Evolutionary conservation across 2,113 vertebrate genomes (phyloP).

Genomic region (Ceyx margarethae): DNA sequence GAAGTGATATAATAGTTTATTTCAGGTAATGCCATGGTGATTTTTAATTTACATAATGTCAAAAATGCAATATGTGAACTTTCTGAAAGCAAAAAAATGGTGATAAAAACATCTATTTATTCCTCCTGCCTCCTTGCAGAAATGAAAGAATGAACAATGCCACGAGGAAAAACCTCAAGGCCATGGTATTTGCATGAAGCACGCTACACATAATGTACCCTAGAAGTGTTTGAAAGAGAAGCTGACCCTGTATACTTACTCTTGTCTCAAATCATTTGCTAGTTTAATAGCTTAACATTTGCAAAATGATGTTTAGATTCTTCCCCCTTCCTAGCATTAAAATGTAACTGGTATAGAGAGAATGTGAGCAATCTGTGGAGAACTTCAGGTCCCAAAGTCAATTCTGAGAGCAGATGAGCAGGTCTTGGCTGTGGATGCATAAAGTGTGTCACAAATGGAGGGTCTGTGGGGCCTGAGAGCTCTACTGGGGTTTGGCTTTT

Average conservation of each 20-base stretch:
- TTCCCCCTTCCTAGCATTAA: constrained; percentile 6
- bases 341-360: not conserved
- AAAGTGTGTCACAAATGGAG: accelerated
- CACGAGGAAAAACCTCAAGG: constrained; percentile 43
- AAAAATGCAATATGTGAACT: constrained; percentile 55
- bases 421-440: not conserved
- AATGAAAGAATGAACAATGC: constrained; percentile 34
- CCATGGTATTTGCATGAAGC: constrained; percentile 12
- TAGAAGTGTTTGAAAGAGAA: constrained; percentile 40
- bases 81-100: constrained; percentile 50
- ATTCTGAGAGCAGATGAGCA: not conserved
- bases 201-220: constrained; percentile 20
- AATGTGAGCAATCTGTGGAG: not conserved
- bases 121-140: constrained; percentile 35
- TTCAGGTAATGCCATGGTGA: constrained; percentile 43
- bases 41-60: constrained; percentile 62
- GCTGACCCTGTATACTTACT: constrained; percentile 29
- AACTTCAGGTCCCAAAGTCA: constrained; percentile 12
- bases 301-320: constrained; percentile 54
- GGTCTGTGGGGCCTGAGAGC: not conserved
- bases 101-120: constrained; percentile 68
- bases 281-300: constrained; percentile 66
- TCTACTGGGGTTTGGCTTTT: not conserved
- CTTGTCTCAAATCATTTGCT: constrained; percentile 64
- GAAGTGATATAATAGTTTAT: constrained; percentile 55